Base-by-base conservation (phyloP, 2,113 vertebrate species). In the Oncorhynchus nerka region DNA sequence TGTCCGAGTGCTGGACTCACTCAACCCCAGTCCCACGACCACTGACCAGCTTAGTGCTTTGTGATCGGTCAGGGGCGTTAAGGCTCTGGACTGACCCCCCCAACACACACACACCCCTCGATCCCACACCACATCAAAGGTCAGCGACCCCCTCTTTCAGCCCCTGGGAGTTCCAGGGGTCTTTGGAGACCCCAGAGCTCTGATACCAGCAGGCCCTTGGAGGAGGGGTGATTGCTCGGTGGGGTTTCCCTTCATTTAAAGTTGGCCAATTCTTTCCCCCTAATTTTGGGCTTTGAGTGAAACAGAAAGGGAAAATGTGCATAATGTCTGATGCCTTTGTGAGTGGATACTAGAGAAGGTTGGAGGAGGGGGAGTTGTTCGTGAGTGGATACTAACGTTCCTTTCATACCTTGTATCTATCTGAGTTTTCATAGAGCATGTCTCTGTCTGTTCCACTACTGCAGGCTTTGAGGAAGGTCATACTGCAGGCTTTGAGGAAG, bases 101-200 rank as follows among this genome's bases (percentile, higher is more conserved):
- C 12, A 19, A 16, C 51, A 15, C 51, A 15, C 49, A 51, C 7
- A n/a, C 2, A 51, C 34, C 75, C 68, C 8, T 65, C 59, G 62
- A 20, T 69, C 75, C 26, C 68, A 71, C 32, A n/a, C 61, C 68
- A 77, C 20, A 61, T 68, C 59, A 77, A 15, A 77, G 75, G 59
- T 77, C 75, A 71, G n/a, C 5, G 34, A 71, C 75, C 75, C 68
- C 16, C 61, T 24, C 34, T 62, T 68, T 48, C 16, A 32, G 30
- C 48, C 57, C 6, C 28, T 64, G 12, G 30, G 19, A 34, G 4
- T 51, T 28, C 39, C 19, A 26, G 57, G 30, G 75, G 57, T 28
- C 69, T 28, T 49, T 59, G 66, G 68, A 68, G 68, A 13, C 66
- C n/a, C 19, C 22, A 62, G 67, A 24, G 59, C 59, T 57, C 55